Evolutionary conservation across 2,113 vertebrate genomes (phyloP), one percentile per base, ranked within the genome.

Genomic region (Forbesichthys agassizii): DNA sequence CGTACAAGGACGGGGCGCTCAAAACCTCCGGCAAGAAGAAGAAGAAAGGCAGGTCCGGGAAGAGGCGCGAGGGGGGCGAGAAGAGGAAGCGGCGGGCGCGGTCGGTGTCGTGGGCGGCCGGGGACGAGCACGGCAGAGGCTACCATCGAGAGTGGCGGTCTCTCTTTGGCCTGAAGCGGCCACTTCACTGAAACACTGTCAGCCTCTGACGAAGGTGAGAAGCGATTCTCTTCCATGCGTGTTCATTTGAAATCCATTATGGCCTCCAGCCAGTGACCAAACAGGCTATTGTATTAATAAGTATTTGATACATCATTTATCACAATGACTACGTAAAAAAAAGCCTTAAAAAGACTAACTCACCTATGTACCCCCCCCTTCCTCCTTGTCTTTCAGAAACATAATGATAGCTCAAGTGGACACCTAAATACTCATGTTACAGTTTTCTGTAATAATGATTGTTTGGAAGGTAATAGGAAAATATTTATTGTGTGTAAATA

Each of bases 1-100:
- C 89, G 0, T 95, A 93, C 90, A 97, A 96, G 61, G 95, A 96
- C 36, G 92, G 95, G 53, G 91, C 91, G 0, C 84, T 91, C 61
- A 95, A 94, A 77, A 84, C 54, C 0, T 86, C 92, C 0, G 92
- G 93, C 8, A 94, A 90, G 79, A 98, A 93, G 91, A 98, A 96
- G 83, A 98, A 97, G 94, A 97, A 97, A 86, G 92, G 94, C 0
- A 93, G 95, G 27, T 86, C 92, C 0, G 96, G 96, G 4, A 96
- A 95, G 79, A 93, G 95, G 73, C 93, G 95, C 82, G 96, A 98
- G 0, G 95, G 95, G 0, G 95, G 95, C 1, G 98, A 96, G 55
- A 97, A 98, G 91, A 95, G 94, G 81, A 96, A 94, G 82, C 93
- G 97, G 72, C 69, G 95, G 75, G 90, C 93, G 1, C 94, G 97